Percentiles rank a stretch among this genome's conserved stretches.
These are phyloP conservation scores for Petromus typicus DNA, from an alignment of 2,113 vertebrate species.

Conservation along the genomic window DNA sequence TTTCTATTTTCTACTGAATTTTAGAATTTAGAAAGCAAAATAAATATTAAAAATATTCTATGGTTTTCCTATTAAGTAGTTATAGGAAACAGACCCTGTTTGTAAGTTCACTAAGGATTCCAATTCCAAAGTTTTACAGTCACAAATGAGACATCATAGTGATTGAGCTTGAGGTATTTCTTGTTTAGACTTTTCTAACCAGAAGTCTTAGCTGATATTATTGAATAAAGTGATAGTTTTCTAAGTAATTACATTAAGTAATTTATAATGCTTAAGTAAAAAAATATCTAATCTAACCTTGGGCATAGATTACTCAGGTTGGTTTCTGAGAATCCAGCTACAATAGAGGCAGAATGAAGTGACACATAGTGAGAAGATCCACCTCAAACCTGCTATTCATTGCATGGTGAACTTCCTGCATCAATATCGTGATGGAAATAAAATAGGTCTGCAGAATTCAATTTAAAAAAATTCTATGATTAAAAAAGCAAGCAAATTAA, in stretches of 20 bases:
- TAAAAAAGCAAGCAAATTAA: background rate
- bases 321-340: no score
- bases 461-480: constrained; percentile 4
- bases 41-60: background rate
- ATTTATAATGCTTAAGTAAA: constrained; percentile 10
- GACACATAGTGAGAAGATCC: no score
- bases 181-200: background rate
- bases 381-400: no score
- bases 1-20: constrained; percentile 25
- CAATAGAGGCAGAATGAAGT: no score
- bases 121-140: background rate
- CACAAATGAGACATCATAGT: background rate
- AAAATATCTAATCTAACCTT: background rate
- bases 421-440: background rate
- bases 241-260: background rate
- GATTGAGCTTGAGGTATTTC: background rate
- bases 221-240: constrained; percentile 17
- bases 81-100: background rate
- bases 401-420: no score
- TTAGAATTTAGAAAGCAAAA: constrained; percentile 27
- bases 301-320: background rate
- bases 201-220: background rate
- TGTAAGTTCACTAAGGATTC: background rate
- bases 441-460: background rate
- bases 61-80: background rate